A percentile compares a stretch with the other conserved stretches of the same genome.
Conservation (phyloP, 1,140 invertebrate species). For the Saccostrea echinata region DNA sequence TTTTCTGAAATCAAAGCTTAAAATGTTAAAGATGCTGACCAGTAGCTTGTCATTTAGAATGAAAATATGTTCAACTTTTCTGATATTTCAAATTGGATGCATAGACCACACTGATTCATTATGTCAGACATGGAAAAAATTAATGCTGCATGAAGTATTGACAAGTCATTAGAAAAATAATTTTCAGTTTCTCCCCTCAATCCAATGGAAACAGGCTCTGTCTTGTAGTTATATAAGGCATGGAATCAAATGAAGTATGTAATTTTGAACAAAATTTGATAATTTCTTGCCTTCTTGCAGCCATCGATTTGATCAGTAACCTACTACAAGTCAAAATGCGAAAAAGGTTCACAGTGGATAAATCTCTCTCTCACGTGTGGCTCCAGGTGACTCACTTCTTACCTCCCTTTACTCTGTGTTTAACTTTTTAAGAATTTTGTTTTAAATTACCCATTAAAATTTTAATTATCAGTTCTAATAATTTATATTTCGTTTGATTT, state of each 20-base stretch:
- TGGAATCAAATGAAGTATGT: neutral
- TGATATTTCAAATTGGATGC: too few relatives aligned
- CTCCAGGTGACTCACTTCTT: conserved; percentile 85
- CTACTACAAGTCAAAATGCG: conserved; percentile 98
- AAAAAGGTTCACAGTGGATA: conserved; percentile 97
- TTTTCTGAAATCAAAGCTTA: too few relatives aligned
- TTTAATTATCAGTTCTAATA: neutral
- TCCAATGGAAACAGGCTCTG: neutral
- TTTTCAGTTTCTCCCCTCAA: neutral
- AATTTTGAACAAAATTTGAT: neutral
- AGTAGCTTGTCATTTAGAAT: too few relatives aligned
- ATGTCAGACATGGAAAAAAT: neutral
- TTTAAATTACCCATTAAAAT: neutral
- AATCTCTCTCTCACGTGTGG: conserved; percentile 96
- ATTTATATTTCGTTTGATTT: too few relatives aligned
- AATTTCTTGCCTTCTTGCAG: conserved; percentile 83
- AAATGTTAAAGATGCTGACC: too few relatives aligned
- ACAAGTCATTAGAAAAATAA: neutral
- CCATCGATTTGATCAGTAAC: conserved; percentile 98
- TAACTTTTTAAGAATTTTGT: neutral
- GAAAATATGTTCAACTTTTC: too few relatives aligned
- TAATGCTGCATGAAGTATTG: neutral
- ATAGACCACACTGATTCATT: neutral
- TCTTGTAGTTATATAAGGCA: neutral
- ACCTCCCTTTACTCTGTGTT: neutral